Base-by-base conservation (phyloP, 2,113 vertebrate species). In the Reinhardtius hippoglossoides region DNA sequence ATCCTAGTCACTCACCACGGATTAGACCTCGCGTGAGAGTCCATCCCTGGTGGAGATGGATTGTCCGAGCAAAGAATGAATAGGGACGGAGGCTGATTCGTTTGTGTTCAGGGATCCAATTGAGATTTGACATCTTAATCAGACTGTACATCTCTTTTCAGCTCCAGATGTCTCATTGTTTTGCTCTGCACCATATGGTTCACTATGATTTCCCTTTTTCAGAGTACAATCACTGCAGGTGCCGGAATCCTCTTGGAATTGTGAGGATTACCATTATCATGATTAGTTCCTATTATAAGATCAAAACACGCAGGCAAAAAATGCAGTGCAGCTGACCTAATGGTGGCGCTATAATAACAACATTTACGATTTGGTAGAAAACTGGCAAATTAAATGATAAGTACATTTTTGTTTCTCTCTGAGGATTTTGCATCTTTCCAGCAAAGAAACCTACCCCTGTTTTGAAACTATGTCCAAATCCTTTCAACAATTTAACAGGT, bases 71-170 rank as follows among this genome's bases (percentile, higher is more conserved):
- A 59, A 60, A 69, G 18, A 1, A 54, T 50, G 21, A 4, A n/a
- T 40, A 23, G 56, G 23, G 74, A 72, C 52, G 59, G 78, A 48
- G 62, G 58, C 12, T 67, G 70, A 66, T 68, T 35, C 67, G 31
- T 79, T 67, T 74, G 66, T 44, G n/a, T 40, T 8, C 23, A 46
- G 18, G 31, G 37, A 72, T 81, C 71, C 31, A 78, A 61, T 58
- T 37, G 14, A 66, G 72, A 80, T 72, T 74, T 78, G 57, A 61
- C 64, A 54, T 81, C 42, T 67, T 68, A 76, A 76, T 83, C 48
- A 76, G 21, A 73, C 35, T 56, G 68, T 67, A 78, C 58, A 68
- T 78, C 74, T 52, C 66, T 78, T 77, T 68, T 71, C 48, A 42
- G 71, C 71, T 71, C 21, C 59, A 74, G 24, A 54, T 76, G n/a